Evolutionary conservation across 2,113 vertebrate species (phyloP), one percentile per base, ranked within the genome.

Genomic region (Chrysemys picta): DNA sequence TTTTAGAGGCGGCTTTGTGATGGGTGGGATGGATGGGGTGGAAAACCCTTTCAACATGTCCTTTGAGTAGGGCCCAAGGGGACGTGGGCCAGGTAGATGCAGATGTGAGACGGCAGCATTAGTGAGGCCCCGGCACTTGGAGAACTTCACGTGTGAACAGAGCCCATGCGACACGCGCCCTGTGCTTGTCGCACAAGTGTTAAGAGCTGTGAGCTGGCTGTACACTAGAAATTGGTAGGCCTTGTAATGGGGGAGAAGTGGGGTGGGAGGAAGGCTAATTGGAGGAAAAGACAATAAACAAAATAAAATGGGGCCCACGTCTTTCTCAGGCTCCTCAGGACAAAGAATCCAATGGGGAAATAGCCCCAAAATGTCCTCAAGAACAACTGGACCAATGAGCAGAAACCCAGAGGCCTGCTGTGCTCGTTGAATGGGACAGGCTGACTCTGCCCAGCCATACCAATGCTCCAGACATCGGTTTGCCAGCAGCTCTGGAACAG

Each of bases 191-290:
- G 5, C 78, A 80, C 29, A 6, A n/a, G 49, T 21, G 19, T 9
- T 24, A 24, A 35, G 72, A 42, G 10, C 72, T 24, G 76, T 54
- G 78, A 42, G 50, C 27, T 35, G 3, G 7, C 21, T 19, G 27
- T 56, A 22, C 5, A 7, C 75, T 9, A 52, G 0, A 2, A 83
- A 19, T 69, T 79, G 62, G 22, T 0, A 1, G 35, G 50, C 79
- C 57, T 75, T n/a, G 21, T 38, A 47, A 57, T 81, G 56, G 27
- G 19, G 50, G 72, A 87, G 45, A 35, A 24, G 9, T 80, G 62
- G 29, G 29, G 6, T 31, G 59, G 59, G 69, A 89, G 49, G 56
- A 85, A 29, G 4, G 10, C 42, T 62, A 45, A 89, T 29, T 25
- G 25, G 56, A 75, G 22, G 53, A 35, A n/a, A 2, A 29, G 62